Percentiles rank a stretch among this genome's conserved stretches.
Evolutionary conservation across 1,140 invertebrate genomes (phyloP).

Genomic region (Macrobrachium nipponense): DNA sequence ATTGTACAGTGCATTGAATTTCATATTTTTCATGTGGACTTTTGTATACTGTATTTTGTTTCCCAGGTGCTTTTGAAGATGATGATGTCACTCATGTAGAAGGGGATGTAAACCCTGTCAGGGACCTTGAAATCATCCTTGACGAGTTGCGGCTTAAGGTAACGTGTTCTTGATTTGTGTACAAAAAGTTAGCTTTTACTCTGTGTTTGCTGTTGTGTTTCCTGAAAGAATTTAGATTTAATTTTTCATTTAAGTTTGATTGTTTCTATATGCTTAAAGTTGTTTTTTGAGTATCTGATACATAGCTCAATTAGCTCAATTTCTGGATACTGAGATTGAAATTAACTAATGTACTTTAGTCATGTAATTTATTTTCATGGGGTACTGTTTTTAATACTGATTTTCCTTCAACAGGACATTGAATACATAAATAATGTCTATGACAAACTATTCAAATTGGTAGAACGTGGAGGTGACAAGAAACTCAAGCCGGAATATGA

Average conservation of each 20-base stretch:
- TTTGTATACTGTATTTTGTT: too few species aligned
- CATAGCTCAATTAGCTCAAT: too few species aligned
- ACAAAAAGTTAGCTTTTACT: too few species aligned
- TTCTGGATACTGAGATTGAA: too few species aligned
- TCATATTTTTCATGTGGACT: background rate
- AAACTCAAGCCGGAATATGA: conserved; percentile 90
- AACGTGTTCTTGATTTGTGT: background rate
- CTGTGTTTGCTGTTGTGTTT: too few species aligned
- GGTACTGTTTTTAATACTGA: background rate
- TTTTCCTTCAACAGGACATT: conserved; percentile 58
- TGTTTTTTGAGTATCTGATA: too few species aligned
- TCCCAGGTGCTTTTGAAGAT: conserved; percentile 94
- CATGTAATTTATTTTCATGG: too few species aligned
- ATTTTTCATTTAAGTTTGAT: too few species aligned
- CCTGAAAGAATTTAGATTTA: too few species aligned
- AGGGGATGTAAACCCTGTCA: conserved; percentile 96
- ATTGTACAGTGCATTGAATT: too few species aligned
- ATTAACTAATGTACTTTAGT: too few species aligned
- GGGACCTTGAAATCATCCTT: conserved; percentile 96
- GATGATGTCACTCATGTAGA: conserved; percentile 98
- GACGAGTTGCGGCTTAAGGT: conserved; percentile 95
- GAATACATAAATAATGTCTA: conserved; percentile 84
- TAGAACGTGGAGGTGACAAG: conserved; percentile 93
- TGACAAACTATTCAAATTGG: conserved; percentile 89
- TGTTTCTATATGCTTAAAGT: too few species aligned